phyloP scores from a whole-genome alignment of 2,113 vertebrate genomes.

The Triplophysa siluroides region DNA sequence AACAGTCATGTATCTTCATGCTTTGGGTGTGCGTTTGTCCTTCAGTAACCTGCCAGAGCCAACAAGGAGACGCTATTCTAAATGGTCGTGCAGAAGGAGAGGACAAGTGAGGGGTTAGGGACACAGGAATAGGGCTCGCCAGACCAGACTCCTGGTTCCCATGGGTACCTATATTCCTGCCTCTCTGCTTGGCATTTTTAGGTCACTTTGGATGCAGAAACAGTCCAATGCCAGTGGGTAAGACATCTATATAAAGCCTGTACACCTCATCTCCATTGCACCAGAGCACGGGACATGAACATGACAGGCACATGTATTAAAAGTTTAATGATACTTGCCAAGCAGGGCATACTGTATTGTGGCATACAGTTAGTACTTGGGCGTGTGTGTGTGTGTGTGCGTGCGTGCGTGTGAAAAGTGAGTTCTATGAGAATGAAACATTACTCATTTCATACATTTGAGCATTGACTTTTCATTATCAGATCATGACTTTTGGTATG shows the following conservation, averaged over 20 bases:
- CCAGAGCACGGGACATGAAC: constrained; percentile 26
- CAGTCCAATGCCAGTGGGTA: constrained; percentile 47
- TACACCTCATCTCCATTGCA: constrained; percentile 27
- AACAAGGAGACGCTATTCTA: constrained; percentile 39
- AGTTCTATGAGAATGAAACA: background rate
- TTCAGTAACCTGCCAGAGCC: constrained; percentile 35
- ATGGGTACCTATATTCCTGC: constrained; percentile 48
- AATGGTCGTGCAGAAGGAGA: constrained; percentile 49
- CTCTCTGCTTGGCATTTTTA: constrained; percentile 51
- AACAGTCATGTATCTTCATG: constrained; percentile 19
- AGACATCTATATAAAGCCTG: constrained; percentile 43
- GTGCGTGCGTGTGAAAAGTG: background rate
- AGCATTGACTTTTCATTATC: constrained; percentile 42
- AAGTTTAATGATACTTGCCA: constrained; percentile 42
- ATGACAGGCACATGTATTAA: constrained; percentile 33
- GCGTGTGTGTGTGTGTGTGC: background rate
- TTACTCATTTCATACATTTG: constrained; percentile 32
- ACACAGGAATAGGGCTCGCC: constrained; percentile 38
- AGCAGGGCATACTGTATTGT: background rate
- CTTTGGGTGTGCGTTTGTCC: constrained; percentile 37
- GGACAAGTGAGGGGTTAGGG: constrained; percentile 43
- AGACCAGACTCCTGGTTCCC: constrained; percentile 43
- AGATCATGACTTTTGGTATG: constrained; percentile 31
- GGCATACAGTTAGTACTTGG: background rate
- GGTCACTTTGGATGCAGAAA: constrained; percentile 54